Conservation (phyloP, 1,140 invertebrate species). For the Diuraphis noxia region DNA sequence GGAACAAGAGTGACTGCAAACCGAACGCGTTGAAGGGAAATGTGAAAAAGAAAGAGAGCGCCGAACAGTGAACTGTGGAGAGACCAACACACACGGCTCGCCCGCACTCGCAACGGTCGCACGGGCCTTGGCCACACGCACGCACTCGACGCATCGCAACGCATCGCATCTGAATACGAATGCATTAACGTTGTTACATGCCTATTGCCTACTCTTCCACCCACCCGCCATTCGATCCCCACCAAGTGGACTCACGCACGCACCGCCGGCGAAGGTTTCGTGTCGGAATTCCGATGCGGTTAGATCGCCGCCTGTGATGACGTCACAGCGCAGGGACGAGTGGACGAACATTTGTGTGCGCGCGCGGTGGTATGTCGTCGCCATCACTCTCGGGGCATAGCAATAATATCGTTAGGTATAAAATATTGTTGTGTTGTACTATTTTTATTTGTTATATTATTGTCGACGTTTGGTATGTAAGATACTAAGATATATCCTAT, state of each 20-base stretch:
- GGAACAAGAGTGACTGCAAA: background rate
- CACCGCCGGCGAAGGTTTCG: background rate
- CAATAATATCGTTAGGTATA: background rate
- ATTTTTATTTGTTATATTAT: background rate
- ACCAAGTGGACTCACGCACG: background rate
- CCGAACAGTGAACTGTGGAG: background rate
- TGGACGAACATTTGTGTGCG: background rate
- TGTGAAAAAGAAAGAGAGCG: slow-evolving; percentile 5
- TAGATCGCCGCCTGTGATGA: background rate
- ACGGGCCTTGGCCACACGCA: background rate
- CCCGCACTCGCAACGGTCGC: background rate
- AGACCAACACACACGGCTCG: background rate
- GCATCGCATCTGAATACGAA: background rate
- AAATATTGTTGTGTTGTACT: background rate
- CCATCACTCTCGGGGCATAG: background rate
- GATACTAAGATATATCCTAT: background rate
- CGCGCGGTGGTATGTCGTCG: background rate
- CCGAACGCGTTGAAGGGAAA: background rate
- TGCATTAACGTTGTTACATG: background rate
- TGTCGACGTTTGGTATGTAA: background rate
- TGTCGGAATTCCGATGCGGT: slow-evolving; percentile 31
- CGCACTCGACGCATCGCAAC: background rate
- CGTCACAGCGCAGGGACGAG: slow-evolving; percentile 11
- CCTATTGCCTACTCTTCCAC: background rate
- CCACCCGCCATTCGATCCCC: background rate